These are phyloP conservation scores for Antechinus flavipes DNA, from an alignment of 2,113 vertebrate genomes.

Conservation along the genomic window DNA sequence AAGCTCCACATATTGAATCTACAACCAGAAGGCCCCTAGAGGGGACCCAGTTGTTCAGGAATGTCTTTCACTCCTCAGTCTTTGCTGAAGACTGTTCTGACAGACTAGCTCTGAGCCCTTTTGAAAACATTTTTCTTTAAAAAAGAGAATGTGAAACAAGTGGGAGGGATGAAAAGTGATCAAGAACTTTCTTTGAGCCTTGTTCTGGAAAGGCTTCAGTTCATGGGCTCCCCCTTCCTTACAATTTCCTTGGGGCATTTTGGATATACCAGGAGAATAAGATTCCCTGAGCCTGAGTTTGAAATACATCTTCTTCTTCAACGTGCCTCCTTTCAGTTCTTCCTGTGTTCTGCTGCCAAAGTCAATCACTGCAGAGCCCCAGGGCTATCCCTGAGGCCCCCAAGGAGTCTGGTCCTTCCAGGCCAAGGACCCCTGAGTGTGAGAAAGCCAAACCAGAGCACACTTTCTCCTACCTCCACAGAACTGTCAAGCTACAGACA, in stretches of 20 bases:
- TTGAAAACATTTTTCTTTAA: conserved; percentile 1
- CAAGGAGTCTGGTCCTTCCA: not conserved
- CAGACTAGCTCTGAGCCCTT: conserved; percentile 35
- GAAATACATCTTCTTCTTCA: not conserved
- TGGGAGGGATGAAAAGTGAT: no score
- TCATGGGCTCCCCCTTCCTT: not conserved
- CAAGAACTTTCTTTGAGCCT: rapidly evolving
- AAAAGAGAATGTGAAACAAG: conserved; percentile 71
- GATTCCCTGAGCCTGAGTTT: not conserved
- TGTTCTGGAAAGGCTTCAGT: not conserved
- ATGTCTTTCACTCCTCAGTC: not conserved
- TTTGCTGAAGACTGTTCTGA: not conserved
- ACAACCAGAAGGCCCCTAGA: not conserved
- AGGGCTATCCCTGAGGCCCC: not conserved
- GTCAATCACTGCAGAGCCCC: not conserved
- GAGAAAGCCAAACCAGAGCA: not conserved
- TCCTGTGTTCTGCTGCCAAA: not conserved
- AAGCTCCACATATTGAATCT: not conserved
- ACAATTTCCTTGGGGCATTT: rapidly evolving
- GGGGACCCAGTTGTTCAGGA: not conserved
- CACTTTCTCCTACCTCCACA: not conserved
- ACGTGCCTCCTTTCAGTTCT: not conserved
- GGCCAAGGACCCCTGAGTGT: not conserved
- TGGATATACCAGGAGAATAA: not conserved
- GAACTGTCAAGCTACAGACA: not conserved